Base-by-base conservation (phyloP, 2,797 vertebrate genomes). In the Alectoris magna region DNA sequence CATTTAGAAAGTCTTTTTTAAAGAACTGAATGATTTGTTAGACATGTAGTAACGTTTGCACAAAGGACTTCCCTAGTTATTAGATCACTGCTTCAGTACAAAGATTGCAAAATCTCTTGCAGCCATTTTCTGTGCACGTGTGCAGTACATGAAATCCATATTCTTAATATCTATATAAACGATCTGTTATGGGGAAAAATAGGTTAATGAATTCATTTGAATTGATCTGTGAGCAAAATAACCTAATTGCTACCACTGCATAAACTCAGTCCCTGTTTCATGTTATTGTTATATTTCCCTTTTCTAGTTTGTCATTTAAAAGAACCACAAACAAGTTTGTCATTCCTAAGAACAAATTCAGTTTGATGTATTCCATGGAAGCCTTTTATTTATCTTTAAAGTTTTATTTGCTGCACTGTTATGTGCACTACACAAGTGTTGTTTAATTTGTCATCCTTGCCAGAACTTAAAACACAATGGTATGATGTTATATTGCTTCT, bases 331-430 rank as follows among this genome's bases (percentile, higher is more conserved):
- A 84, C 13, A 83, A 90, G 34, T 80, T 43, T 77, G 18, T 55
- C 90, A 49, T 83, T 91, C 72, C 13, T 36, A 80, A 87, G 13
- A 87, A 36, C 49, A 93, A 94, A 93, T 83, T 83, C 48, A 10
- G 9, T 69, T 79, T 78, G 78, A 88, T 27, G 4, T 74, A 51
- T 63, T 96, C 62, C 31, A 90, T 58, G 89, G 84, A 73, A 90
- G 71, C 34, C 29, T 91, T 88, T 91, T 91, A 90, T 91, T 90
- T 95, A 81, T 81, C 55, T 71, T 69, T 77, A 21, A 86, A 94
- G 43, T 94, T 91, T 74, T 67, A 67, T 84, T 93, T 91, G 69
- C 62, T 83, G 46, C 14, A 41, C 29, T 77, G 38, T 66, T 90
- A 62, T 16, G 9, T 77, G 64, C 43, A 64, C 36, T 79, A 59